phyloP scores from a whole-genome alignment of 2,888 invertebrate genomes.

The Leptinotarsa haldemani region DNA sequence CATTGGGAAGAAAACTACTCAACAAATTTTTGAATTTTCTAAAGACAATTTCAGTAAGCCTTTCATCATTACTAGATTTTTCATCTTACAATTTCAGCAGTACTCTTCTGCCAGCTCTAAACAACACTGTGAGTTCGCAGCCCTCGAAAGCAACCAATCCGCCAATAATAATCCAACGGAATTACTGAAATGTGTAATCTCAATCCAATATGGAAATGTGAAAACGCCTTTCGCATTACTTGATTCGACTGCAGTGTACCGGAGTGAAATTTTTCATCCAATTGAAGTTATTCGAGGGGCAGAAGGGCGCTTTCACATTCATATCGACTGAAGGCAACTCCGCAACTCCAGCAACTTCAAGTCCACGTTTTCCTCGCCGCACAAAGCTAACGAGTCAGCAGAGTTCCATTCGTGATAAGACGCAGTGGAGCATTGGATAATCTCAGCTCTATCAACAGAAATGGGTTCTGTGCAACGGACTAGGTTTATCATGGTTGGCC shows the following conservation, averaged over 20 bases:
- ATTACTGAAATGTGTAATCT: constrained; percentile 20
- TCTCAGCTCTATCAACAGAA: constrained; percentile 41
- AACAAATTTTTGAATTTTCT: no score
- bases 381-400: constrained; percentile 48
- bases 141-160: neutral
- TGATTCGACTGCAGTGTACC: constrained; percentile 33
- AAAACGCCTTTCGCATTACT: constrained; percentile 33
- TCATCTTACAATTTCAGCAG: no score
- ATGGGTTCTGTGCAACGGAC: constrained; percentile 30
- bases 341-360: constrained; percentile 32
- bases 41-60: no score
- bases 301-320: constrained; percentile 27
- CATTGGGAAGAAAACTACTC: no score
- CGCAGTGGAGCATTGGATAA: constrained; percentile 39
- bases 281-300: constrained; percentile 39
- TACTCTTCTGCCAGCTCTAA: no score
- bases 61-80: no score
- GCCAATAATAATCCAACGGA: neutral
- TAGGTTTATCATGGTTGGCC: neutral
- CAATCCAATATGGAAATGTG: constrained; percentile 29
- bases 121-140: neutral
- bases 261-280: constrained; percentile 39
- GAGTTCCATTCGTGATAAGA: constrained; percentile 41
- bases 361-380: constrained; percentile 28
- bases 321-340: constrained; percentile 12